Evolutionary conservation across 2,888 invertebrate species (phyloP).

Genomic region (Leptopilina syphax): DNA sequence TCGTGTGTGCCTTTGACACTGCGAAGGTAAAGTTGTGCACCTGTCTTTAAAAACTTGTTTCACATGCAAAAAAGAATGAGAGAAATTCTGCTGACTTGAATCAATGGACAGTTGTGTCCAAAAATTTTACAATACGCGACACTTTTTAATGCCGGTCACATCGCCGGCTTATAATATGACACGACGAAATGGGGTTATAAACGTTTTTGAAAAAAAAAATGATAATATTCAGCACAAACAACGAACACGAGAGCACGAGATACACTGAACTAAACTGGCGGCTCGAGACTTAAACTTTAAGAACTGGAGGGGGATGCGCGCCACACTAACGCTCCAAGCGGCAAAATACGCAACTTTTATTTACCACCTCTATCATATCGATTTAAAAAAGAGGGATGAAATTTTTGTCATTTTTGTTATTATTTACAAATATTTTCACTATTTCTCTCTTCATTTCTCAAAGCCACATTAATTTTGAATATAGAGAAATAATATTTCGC

Average conservation of each 20-base stretch:
- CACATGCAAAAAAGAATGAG: not conserved
- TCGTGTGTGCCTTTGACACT: slow-evolving; percentile 30
- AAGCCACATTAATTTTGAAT: too few relatives aligned
- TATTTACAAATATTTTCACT: too few relatives aligned
- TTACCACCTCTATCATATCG: not conserved
- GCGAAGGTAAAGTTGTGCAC: slow-evolving; percentile 4
- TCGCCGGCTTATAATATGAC: slow-evolving; percentile 46
- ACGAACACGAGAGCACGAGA: slow-evolving; percentile 61
- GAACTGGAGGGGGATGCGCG: not conserved
- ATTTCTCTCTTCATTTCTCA: too few relatives aligned
- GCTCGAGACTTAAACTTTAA: slow-evolving; percentile 5
- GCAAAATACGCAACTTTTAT: not conserved
- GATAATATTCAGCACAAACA: slow-evolving; percentile 38
- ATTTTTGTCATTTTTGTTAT: too few relatives aligned
- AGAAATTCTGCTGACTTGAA: slow-evolving; percentile 26
- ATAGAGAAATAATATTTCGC: too few relatives aligned
- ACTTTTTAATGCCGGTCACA: slow-evolving; percentile 52
- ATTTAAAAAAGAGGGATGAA: not conserved
- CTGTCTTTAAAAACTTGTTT: slow-evolving; percentile 38
- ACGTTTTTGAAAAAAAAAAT: slow-evolving; percentile 36
- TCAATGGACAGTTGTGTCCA: slow-evolving; percentile 14
- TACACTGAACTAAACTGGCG: slow-evolving; percentile 58
- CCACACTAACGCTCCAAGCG: not conserved
- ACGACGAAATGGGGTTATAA: slow-evolving; percentile 7
- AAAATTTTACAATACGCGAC: slow-evolving; percentile 29